These are phyloP conservation scores for Hestina assimilis DNA, from an alignment of 1,140 invertebrate genomes.

Conservation along the genomic window DNA sequence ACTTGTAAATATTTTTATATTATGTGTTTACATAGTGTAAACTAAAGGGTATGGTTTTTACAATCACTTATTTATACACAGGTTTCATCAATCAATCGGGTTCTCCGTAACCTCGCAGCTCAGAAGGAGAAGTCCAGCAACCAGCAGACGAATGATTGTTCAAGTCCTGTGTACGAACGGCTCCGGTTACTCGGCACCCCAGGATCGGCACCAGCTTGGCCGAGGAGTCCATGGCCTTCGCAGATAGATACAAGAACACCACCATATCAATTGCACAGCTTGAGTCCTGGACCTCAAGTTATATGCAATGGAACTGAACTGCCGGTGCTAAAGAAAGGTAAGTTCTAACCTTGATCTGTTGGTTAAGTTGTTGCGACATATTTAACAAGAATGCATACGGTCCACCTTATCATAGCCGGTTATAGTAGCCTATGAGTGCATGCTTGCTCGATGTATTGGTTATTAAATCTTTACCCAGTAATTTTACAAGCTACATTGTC, in stretches of 20 bases:
- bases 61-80: conserved; percentile 75
- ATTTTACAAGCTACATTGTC: too few relatives aligned
- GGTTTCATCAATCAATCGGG: conserved; percentile 99
- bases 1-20: too few relatives aligned
- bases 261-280: conserved; percentile 66
- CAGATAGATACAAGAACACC: conserved; percentile 63
- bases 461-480: too few relatives aligned
- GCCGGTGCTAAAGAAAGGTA: conserved; percentile 63
- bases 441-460: too few relatives aligned
- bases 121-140: conserved; percentile 88
- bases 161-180: conserved; percentile 64
- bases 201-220: conserved; percentile 54
- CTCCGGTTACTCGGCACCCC: conserved; percentile 81
- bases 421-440: too few relatives aligned
- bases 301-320: conserved; percentile 66
- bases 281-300: conserved; percentile 63
- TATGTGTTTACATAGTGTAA: too few relatives aligned
- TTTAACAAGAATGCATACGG: too few relatives aligned
- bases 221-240: conserved; percentile 58
- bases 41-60: too few relatives aligned
- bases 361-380: too few relatives aligned
- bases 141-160: conserved; percentile 60
- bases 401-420: too few relatives aligned
- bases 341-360: conserved; percentile 21
- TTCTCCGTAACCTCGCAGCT: conserved; percentile 95